These are phyloP conservation scores for Mastomys natalensis DNA, from an alignment of 2,113 vertebrate genomes.

Conservation along the genomic window DNA sequence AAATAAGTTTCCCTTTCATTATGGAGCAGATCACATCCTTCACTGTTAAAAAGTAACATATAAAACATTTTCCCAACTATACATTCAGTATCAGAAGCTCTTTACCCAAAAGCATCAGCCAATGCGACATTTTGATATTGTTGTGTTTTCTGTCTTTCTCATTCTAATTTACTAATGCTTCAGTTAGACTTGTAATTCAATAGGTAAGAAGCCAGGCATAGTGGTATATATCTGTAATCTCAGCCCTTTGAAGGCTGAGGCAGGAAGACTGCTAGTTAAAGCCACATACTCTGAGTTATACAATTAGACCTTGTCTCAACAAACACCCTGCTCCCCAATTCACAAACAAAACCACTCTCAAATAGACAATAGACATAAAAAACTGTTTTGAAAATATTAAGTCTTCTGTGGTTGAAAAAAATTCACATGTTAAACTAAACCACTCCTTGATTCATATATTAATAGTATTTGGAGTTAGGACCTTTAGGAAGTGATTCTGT, in stretches of 20 bases:
- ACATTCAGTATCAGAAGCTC: slow-evolving; percentile 11
- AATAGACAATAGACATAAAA: slow-evolving; percentile 26
- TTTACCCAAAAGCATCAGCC: not conserved
- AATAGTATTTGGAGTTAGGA: not conserved
- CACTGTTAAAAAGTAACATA: slow-evolving; percentile 50
- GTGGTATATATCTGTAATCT: not conserved
- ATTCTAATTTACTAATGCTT: slow-evolving; percentile 65
- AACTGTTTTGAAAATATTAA: slow-evolving; percentile 62
- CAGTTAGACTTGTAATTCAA: slow-evolving; percentile 50
- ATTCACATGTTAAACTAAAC: not conserved
- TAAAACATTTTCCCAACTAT: slow-evolving; percentile 20
- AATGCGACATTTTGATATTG: slow-evolving; percentile 48
- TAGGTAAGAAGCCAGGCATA: not conserved
- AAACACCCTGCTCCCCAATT: not conserved
- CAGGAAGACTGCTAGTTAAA: not conserved
- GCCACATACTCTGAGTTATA: not conserved
- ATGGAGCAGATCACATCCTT: slow-evolving; percentile 23
- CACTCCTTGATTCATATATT: not conserved
- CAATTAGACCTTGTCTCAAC: not conserved
- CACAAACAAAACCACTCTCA: not conserved
- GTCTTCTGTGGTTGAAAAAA: not conserved
- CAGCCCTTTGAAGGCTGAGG: not conserved
- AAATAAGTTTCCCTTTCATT: slow-evolving; percentile 46
- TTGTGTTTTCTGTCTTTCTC: slow-evolving; percentile 36
- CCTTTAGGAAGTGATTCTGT: not conserved